Conservation (phyloP, 2,888 invertebrate genomes). For the Lordiphosa andalusiaca region DNA sequence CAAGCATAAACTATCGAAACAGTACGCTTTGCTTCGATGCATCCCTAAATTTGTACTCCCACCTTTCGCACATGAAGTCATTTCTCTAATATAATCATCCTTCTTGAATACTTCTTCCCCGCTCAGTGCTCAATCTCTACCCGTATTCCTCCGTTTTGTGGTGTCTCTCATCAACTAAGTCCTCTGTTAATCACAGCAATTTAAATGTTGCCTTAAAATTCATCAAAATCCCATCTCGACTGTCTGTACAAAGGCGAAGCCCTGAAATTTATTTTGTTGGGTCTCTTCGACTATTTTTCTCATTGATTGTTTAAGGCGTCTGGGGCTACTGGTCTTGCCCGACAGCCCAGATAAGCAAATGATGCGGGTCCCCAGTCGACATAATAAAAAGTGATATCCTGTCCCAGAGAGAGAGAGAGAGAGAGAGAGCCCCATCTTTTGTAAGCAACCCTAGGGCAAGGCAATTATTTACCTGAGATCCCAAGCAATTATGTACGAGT, state of each 20-base stretch:
- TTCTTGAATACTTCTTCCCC: too few relatives aligned
- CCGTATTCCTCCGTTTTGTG: too few relatives aligned
- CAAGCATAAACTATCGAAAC: too few relatives aligned
- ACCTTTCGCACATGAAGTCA: too few relatives aligned
- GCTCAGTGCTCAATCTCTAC: too few relatives aligned
- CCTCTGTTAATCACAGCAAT: too few relatives aligned
- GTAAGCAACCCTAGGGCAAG: constrained; percentile 43
- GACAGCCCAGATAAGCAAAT: constrained; percentile 35
- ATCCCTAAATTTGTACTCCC: too few relatives aligned
- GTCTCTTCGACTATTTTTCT: constrained; percentile 33
- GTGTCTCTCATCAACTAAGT: too few relatives aligned
- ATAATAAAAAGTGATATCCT: constrained; percentile 54
- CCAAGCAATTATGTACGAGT: constrained; percentile 49
- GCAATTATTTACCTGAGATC: constrained; percentile 62
- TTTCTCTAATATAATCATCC: too few relatives aligned
- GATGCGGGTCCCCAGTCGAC: constrained; percentile 25
- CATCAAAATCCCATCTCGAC: constrained; percentile 10
- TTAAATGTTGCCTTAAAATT: constrained; percentile 15
- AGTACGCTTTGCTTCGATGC: too few relatives aligned
- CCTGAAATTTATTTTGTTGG: constrained; percentile 31
- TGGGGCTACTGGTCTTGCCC: constrained; percentile 60
- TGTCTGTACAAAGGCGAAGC: constrained; percentile 10
- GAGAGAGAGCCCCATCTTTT: constrained; percentile 25
- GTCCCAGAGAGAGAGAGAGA: constrained; percentile 23
- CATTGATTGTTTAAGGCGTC: constrained; percentile 55